Percentiles rank a stretch among this genome's conserved stretches.
phyloP scores from a whole-genome alignment of 1,140 invertebrate genomes.

The Daktulosphaira vitifoliae region DNA sequence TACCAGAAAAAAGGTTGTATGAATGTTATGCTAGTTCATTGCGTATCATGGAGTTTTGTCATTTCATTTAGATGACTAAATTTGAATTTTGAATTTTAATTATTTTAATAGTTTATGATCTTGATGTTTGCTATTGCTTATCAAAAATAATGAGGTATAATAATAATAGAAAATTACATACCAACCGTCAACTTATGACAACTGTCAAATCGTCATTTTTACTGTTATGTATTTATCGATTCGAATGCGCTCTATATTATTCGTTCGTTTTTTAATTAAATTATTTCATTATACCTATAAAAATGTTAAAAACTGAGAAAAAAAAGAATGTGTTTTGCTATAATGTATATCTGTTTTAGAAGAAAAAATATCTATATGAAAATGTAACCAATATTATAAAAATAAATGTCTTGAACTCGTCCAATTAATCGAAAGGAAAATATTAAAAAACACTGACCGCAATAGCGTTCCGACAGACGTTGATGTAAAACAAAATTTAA shows the following conservation, averaged over 20 bases:
- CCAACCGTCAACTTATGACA: no score
- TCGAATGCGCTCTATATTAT: not conserved
- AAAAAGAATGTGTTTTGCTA: no score
- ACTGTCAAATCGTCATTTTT: conserved; percentile 1
- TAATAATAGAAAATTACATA: no score
- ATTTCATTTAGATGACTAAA: no score
- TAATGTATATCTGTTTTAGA: no score
- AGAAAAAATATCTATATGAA: not conserved
- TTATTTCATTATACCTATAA: not conserved
- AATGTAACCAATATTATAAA: conserved; percentile 4
- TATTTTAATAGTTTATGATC: no score
- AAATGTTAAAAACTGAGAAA: not conserved
- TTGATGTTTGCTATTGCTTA: no score
- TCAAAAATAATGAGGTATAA: no score
- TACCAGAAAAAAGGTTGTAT: no score
- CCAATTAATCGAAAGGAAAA: not conserved
- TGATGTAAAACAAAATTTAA: not conserved
- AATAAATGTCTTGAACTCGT: not conserved
- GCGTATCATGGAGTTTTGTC: no score
- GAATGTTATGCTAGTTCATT: no score
- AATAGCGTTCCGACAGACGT: not conserved
- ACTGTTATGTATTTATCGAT: not conserved
- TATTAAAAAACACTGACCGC: conserved; percentile 4
- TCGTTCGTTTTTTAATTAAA: not conserved
- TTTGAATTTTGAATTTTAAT: no score